Base-by-base conservation (phyloP, 2,888 invertebrate genomes). In the Polyommatus iphigenia region DNA sequence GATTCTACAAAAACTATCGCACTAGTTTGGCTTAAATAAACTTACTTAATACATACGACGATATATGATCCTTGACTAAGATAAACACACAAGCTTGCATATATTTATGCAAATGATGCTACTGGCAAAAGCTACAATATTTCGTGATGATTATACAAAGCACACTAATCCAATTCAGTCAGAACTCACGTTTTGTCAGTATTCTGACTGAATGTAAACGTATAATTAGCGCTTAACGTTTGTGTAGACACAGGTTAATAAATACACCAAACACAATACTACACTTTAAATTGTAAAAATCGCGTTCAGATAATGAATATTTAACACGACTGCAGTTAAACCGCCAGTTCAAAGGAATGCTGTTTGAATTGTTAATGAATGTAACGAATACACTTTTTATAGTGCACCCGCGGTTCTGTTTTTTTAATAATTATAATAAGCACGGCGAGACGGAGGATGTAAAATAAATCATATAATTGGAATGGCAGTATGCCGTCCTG, bases 271-370 rank as follows among this genome's bases (percentile, higher is more conserved):
- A 41, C 41, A 73, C 73, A 24, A 41, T 29, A 24, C 50, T 75
- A 75, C 20, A 50, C 75, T 75, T 75, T 75, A 75, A 75, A 75
- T 75, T 75, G 75, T 75, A 29, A 75, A 75, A 54, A 20, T 50
- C 46, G 41, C 41, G 41, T 41, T 41, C 72, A 41, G 72, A 72
- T 72, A 72, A 72, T 72, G 41, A 72, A 72, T 72, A 72, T 72
- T 72, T 72, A 72, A 72, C 72, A 41, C 24, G 41, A 36, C 72
- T 41, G 72, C 72, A 41, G 72, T 72, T 41, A 41, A 41, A 72
- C 36, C 72, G 41, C 71, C 24, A 8, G 72, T 36, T 72, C 72
- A 72, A 72, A 72, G 72, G 72, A n/a, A 41, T 67, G 32, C 71
- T 36, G 41, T 72, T 72, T 72, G 72, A 36, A 72, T 41, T 72